Conservation (phyloP, 2,888 invertebrate species). For the Epirrhoe alternata region DNA sequence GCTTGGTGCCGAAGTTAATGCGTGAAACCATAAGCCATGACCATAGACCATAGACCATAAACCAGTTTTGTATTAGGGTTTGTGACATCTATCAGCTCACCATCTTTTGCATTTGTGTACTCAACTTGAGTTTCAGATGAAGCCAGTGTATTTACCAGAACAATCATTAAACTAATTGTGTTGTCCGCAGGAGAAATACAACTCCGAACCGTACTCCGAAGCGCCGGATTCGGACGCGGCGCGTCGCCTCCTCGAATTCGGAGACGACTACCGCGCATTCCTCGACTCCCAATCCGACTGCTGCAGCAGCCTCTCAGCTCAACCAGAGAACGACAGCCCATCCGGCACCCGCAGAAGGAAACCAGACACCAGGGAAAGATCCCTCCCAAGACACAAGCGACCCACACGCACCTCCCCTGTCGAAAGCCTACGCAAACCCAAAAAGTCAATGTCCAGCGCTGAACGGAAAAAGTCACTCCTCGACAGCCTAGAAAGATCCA, state of each 20-base stretch:
- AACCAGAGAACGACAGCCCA: slow-evolving; percentile 78
- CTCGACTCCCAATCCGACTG: slow-evolving; percentile 96
- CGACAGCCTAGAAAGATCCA: slow-evolving; percentile 78
- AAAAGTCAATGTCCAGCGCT: slow-evolving; percentile 81
- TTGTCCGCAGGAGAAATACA: slow-evolving; percentile 92
- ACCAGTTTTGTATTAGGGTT: slow-evolving; percentile 67
- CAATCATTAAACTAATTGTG: background rate
- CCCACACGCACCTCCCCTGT: slow-evolving; percentile 71
- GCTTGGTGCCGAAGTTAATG: no score
- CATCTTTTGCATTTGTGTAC: background rate
- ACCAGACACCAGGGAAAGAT: slow-evolving; percentile 73
- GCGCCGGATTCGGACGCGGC: slow-evolving; percentile 94
- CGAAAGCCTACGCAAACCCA: slow-evolving; percentile 77
- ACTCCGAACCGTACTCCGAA: slow-evolving; percentile 96
- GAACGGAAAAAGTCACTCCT: slow-evolving; percentile 79
- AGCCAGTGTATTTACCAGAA: background rate
- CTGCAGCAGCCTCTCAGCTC: slow-evolving; percentile 91
- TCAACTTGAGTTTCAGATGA: background rate
- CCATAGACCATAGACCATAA: no score
- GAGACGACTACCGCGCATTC: slow-evolving; percentile 95
- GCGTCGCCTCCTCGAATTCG: slow-evolving; percentile 92
- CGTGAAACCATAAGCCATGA: no score
- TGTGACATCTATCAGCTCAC: slow-evolving; percentile 97
- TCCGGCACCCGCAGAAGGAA: slow-evolving; percentile 67
- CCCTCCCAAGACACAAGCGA: slow-evolving; percentile 71